These are phyloP conservation scores for Leptosomus discolor DNA, from an alignment of 2,113 vertebrate species.

Conservation along the genomic window DNA sequence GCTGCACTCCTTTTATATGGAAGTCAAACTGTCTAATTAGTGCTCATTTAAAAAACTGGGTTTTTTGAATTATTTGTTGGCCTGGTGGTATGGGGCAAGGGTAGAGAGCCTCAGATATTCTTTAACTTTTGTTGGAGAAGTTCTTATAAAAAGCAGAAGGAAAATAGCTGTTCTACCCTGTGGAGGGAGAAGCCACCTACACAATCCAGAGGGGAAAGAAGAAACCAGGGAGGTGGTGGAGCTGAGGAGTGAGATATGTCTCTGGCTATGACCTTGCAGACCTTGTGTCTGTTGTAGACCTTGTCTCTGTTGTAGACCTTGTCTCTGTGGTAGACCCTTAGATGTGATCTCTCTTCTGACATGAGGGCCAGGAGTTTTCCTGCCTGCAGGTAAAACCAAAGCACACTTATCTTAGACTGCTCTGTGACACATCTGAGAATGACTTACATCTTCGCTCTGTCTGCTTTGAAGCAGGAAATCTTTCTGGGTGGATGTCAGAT, in stretches of 20 bases:
- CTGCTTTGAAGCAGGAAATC: not conserved
- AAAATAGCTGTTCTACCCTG: not conserved
- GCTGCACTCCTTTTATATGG: not conserved
- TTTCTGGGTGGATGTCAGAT: not conserved
- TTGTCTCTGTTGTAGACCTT: not conserved
- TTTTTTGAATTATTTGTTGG: slow-evolving; percentile 49
- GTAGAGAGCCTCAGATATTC: not conserved
- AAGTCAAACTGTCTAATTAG: slow-evolving; percentile 27
- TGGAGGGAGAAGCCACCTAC: not conserved
- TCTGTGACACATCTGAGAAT: not conserved
- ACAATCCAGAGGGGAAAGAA: not conserved
- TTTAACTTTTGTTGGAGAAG: not conserved
- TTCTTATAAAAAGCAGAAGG: not conserved
- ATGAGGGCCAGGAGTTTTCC: not conserved
- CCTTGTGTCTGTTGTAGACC: not conserved
- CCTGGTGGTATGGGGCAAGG: not conserved
- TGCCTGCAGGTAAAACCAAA: not conserved
- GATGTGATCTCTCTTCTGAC: not conserved
- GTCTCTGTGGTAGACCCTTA: not conserved
- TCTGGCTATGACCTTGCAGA: not conserved
- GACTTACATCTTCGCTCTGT: not conserved
- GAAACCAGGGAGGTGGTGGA: not conserved
- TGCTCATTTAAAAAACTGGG: not conserved
- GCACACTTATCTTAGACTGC: not conserved
- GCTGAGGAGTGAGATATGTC: not conserved